These are phyloP conservation scores for Brachyhypopomus occidentalis DNA, from an alignment of 2,113 vertebrate species.

Conservation along the genomic window DNA sequence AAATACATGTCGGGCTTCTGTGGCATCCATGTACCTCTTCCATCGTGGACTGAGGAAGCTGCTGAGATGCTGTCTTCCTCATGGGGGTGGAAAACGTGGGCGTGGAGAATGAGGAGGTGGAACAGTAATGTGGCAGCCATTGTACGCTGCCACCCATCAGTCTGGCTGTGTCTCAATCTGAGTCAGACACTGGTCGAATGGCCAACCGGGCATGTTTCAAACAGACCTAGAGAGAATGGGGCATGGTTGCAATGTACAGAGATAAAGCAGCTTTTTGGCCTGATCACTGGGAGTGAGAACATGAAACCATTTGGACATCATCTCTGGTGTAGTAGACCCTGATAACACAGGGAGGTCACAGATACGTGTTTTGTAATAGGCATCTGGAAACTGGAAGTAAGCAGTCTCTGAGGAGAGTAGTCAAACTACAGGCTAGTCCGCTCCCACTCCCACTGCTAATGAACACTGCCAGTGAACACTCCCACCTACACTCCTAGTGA, in stretches of 20 bases:
- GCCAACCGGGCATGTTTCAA: constrained; percentile 27
- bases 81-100: constrained; percentile 21
- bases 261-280: background rate
- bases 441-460: too few relatives aligned
- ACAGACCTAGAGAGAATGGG: background rate
- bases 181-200: constrained; percentile 46
- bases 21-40: constrained; percentile 9
- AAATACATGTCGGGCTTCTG: too few relatives aligned
- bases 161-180: constrained; percentile 42
- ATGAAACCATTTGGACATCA: too few relatives aligned
- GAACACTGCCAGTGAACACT: too few relatives aligned
- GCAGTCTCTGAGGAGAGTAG: too few relatives aligned
- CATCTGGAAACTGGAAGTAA: too few relatives aligned
- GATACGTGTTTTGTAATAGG: too few relatives aligned
- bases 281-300: constrained; percentile 22
- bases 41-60: constrained; percentile 22
- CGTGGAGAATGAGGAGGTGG: background rate
- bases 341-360: too few relatives aligned
- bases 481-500: too few relatives aligned
- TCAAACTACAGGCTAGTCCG: too few relatives aligned
- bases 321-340: too few relatives aligned
- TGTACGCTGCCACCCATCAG: constrained; percentile 48
- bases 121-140: constrained; percentile 45
- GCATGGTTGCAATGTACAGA: too few relatives aligned
- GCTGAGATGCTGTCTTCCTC: constrained; percentile 46